Conservation (phyloP, 2,888 invertebrate species). For the Tetragnatha montana region DNA sequence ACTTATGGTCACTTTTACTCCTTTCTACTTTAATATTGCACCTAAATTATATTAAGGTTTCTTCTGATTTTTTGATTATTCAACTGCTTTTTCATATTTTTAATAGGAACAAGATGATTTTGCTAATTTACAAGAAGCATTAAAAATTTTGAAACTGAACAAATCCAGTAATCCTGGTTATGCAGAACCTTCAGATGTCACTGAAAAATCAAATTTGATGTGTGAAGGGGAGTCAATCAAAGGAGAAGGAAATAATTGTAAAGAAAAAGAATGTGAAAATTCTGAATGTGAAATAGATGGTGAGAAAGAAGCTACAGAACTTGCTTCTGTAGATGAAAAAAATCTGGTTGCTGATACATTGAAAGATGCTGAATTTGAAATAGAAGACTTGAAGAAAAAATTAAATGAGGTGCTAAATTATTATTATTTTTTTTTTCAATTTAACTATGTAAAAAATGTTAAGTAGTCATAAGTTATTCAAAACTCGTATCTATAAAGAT, state of each 20-base stretch:
- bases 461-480: no score
- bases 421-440: no score
- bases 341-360: neutral
- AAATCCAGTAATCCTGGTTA: conserved; percentile 72
- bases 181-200: neutral
- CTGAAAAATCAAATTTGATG: neutral
- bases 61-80: neutral
- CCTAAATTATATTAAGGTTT: no score
- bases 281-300: neutral
- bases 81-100: neutral
- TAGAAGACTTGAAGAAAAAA: conserved; percentile 48
- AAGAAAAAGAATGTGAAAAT: neutral
- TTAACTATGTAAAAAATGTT: no score
- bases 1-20: neutral
- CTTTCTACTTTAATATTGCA: no score
- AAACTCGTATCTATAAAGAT: no score
- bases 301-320: neutral
- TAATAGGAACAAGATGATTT: conserved; percentile 50
- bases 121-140: conserved; percentile 76
- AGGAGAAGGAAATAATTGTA: neutral
- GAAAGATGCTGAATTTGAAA: neutral
- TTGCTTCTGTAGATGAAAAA: neutral
- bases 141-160: conserved; percentile 76
- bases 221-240: neutral
- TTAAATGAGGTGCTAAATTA: conserved; percentile 36